Percentiles rank a stretch among this genome's conserved stretches.
phyloP scores from a whole-genome alignment of 2,888 invertebrate genomes.

The Dexiosoma caninum region DNA sequence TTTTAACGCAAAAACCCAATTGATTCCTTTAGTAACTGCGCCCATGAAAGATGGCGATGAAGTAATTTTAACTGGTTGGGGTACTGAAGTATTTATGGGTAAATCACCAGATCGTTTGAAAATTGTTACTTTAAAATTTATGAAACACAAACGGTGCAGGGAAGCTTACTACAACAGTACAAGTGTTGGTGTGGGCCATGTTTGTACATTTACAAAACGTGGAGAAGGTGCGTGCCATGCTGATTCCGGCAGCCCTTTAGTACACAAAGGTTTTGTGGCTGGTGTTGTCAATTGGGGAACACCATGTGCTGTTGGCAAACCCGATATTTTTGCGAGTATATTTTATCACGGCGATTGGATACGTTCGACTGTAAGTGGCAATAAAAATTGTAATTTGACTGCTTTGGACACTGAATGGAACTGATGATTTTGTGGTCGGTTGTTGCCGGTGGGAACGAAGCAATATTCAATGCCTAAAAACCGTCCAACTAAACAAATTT shows the following conservation, averaged over 20 bases:
- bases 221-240: conserved; percentile 79
- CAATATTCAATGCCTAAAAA: too few relatives aligned
- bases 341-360: conserved; percentile 72
- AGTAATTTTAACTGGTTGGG: conserved; percentile 82
- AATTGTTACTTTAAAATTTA: conserved; percentile 79
- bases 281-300: conserved; percentile 75
- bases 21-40: conserved; percentile 80
- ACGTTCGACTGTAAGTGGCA: conserved; percentile 64
- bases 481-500: too few relatives aligned
- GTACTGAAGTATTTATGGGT: conserved; percentile 78
- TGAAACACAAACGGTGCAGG: conserved; percentile 78
- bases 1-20: conserved; percentile 79
- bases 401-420: neutral
- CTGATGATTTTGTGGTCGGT: neutral
- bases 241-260: conserved; percentile 74
- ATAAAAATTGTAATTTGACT: conserved; percentile 31
- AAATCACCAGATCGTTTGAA: conserved; percentile 80
- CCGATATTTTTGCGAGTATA: conserved; percentile 71
- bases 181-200: conserved; percentile 80
- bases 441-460: too few relatives aligned
- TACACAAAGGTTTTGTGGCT: conserved; percentile 66
- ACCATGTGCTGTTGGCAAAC: conserved; percentile 73
- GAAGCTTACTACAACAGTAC: conserved; percentile 71
- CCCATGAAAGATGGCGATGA: conserved; percentile 79
- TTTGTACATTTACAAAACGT: conserved; percentile 79